Percentiles rank a stretch among this genome's conserved stretches.
phyloP scores from a whole-genome alignment of 1,140 invertebrate genomes.

The Danaus plexippus region DNA sequence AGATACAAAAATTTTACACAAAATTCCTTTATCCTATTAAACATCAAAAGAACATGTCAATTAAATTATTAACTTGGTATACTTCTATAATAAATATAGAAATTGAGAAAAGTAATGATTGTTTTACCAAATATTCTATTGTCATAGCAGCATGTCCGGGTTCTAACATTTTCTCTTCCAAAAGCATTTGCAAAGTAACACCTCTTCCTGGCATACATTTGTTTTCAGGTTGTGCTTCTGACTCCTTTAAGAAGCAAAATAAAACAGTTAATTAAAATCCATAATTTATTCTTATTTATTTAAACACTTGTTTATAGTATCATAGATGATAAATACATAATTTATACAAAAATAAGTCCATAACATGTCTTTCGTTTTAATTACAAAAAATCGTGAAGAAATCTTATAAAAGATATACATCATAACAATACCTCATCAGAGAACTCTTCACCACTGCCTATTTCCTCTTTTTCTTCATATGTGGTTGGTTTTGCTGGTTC shows the following conservation, averaged over 20 bases:
- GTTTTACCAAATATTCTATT: constrained; percentile 86
- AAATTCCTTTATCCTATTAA: too few species aligned
- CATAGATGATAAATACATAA: too few species aligned
- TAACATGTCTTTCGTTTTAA: too few species aligned
- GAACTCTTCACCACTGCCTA: constrained; percentile 72
- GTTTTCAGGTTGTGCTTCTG: constrained; percentile 65
- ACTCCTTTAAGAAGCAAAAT: constrained; percentile 50
- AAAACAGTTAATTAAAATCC: too few species aligned
- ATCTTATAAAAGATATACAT: constrained; percentile 7
- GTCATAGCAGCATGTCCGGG: constrained; percentile 86
- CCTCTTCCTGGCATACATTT: constrained; percentile 77
- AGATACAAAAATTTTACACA: too few species aligned
- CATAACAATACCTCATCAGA: constrained; percentile 67
- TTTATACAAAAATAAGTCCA: too few species aligned
- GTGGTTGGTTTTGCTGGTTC: constrained; percentile 34
- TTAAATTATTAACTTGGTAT: too few species aligned
- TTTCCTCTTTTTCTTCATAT: constrained; percentile 73
- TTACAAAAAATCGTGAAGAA: constrained; percentile 6
- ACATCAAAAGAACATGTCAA: too few species aligned
- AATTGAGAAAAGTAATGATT: neutral
- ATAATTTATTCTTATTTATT: too few species aligned
- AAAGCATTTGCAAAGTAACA: constrained; percentile 87
- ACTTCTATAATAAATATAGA: too few species aligned
- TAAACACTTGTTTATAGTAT: too few species aligned
- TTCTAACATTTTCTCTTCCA: constrained; percentile 85